Percentiles rank a stretch among this genome's conserved stretches.
These are phyloP conservation scores for Dysmachus trigonus DNA, from an alignment of 2,888 invertebrate species.

Conservation along the genomic window DNA sequence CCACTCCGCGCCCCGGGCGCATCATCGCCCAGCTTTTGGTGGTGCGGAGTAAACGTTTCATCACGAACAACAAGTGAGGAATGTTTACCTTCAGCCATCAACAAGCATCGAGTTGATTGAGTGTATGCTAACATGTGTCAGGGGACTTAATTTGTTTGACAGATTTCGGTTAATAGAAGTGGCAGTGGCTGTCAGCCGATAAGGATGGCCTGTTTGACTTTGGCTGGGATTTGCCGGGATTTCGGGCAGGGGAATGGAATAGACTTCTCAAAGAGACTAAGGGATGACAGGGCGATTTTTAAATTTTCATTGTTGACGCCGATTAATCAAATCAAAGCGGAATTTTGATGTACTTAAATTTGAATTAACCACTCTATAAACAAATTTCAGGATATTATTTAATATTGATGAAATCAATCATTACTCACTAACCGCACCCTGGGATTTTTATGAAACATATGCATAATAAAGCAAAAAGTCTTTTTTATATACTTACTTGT, in stretches of 20 bases:
- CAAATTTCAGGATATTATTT: too few species aligned
- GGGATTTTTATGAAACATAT: too few species aligned
- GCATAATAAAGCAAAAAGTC: too few species aligned
- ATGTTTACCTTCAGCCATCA: slow-evolving; percentile 48
- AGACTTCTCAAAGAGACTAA: not conserved
- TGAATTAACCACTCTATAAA: too few species aligned
- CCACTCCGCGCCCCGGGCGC: not conserved
- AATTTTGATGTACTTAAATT: not conserved
- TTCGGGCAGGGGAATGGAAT: not conserved
- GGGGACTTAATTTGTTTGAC: slow-evolving; percentile 51
- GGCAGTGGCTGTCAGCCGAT: slow-evolving; percentile 42
- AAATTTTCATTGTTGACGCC: not conserved
- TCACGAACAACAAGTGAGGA: slow-evolving; percentile 46
- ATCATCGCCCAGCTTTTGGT: not conserved
- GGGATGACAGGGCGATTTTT: not conserved
- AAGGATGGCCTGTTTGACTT: slow-evolving; percentile 6
- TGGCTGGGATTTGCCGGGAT: slow-evolving; percentile 11
- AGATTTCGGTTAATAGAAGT: slow-evolving; percentile 49
- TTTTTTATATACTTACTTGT: too few species aligned
- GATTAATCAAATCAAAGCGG: not conserved
- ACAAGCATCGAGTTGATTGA: slow-evolving; percentile 49
- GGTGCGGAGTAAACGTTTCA: slow-evolving; percentile 48
- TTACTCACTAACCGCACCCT: too few species aligned
- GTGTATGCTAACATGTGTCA: slow-evolving; percentile 51
- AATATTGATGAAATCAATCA: too few species aligned